Base-by-base conservation (phyloP, 2,113 vertebrate species). In the Gymnogyps californianus region DNA sequence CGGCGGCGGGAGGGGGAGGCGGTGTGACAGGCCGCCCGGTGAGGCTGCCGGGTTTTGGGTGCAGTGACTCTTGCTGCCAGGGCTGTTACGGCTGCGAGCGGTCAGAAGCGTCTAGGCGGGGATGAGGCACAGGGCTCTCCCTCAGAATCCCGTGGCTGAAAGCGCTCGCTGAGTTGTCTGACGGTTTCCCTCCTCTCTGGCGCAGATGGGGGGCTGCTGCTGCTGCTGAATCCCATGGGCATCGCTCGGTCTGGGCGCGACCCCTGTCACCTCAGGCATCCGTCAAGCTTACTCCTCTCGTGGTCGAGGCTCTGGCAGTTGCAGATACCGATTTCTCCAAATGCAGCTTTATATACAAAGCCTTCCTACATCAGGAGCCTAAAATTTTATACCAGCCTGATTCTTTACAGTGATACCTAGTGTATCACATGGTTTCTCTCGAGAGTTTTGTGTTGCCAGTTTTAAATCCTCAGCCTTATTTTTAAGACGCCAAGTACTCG, bases 401-500 rank as follows among this genome's bases (percentile, higher is more conserved):
- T 28, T 32, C 16, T 40, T n/a, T 16, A 7, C 32, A n/a, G 9
- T 16, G 7, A 17, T 29, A 32, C 16, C 2, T 18, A 3, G 8
- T 3, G 4, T 16, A 34, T 22, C 17, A 4, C 21, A 1, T 5
- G 31, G 15, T 9, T 1, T 11, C 13, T 25, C 58, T 52, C 2
- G 0, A 14, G 51, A 67, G 52, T 55, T 66, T 66, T 3, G 3
- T 16, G 4, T 32, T 29, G 14, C 7, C 36, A 9, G 25, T 62
- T 87, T 61, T 65, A 55, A 67, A 1, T 38, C 7, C 32, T 78
- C 42, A 21, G 46, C 65, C 47, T 66, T 32, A 9, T 8, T 71
- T 75, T 74, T 59, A 11, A 34, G 38, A 7, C 2, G 10, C 3
- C 2, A 4, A 28, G 18, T 3, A 7, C 19, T 32, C 1, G 20